Conservation (phyloP, 64 coral and sea anemone genomes). For the Pachyseris speciosa region DNA sequence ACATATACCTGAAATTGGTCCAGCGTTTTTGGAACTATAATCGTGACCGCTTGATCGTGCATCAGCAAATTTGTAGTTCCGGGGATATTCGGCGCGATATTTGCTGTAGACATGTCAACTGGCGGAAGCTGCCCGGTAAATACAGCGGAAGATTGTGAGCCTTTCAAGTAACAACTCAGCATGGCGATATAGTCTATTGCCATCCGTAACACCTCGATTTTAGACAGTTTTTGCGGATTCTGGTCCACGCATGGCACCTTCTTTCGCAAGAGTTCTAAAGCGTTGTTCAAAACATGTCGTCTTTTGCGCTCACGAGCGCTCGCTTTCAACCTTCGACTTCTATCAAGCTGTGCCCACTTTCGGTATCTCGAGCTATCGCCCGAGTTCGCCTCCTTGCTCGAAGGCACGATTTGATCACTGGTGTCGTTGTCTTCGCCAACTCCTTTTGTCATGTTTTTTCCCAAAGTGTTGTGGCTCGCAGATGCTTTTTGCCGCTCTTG, state of each 20-base stretch:
- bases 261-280: slow-evolving; percentile 90
- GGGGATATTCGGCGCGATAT: neutral
- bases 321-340: slow-evolving; percentile 88
- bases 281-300: slow-evolving; percentile 95
- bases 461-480: slow-evolving; percentile 24
- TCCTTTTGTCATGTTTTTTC: slow-evolving; percentile 47
- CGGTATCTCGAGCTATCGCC: slow-evolving; percentile 79
- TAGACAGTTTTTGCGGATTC: slow-evolving; percentile 98
- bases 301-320: slow-evolving; percentile 93
- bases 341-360: slow-evolving; percentile 94
- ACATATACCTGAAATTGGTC: slow-evolving; percentile 32
- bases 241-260: slow-evolving; percentile 97
- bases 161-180: slow-evolving; percentile 90
- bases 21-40: slow-evolving; percentile 20
- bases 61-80: slow-evolving; percentile 31
- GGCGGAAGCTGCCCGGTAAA: slow-evolving; percentile 5
- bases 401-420: neutral
- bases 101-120: slow-evolving; percentile 6
- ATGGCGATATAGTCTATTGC: slow-evolving; percentile 98
- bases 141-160: slow-evolving; percentile 42
- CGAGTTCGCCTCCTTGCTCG: slow-evolving; percentile 68
- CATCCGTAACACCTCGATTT: slow-evolving; percentile 92
- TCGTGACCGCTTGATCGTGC: slow-evolving; percentile 30
- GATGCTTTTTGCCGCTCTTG: slow-evolving; percentile 34
- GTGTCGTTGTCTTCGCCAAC: slow-evolving; percentile 23